Base-by-base conservation (phyloP, 2,113 vertebrate species). In the Elanus axillaris region DNA sequence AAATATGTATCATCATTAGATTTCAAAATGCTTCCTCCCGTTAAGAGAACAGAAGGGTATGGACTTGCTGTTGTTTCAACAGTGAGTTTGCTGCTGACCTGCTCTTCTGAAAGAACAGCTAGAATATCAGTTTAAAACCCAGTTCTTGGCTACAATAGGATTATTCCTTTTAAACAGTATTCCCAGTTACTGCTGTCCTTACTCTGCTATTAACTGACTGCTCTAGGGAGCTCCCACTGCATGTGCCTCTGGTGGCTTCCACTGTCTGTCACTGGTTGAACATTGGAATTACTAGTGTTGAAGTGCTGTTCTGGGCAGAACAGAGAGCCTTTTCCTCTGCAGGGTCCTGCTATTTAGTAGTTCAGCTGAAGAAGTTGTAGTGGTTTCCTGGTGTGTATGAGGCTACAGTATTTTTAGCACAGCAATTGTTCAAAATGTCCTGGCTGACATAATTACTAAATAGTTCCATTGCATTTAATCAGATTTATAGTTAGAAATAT, bases 371-470 rank as follows among this genome's bases (percentile, higher is more conserved):
- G 66, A 38, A n/a, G 42, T 26, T 53, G 85, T 85, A 69, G 90
- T 81, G 81, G 74, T 82, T 96, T 87, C 81, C 43, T 3, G 4
- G 88, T 50, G 59, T 93, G 71, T 85, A 66, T 68, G 76, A 71
- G 59, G 58, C 75, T 74, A 10, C 68, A 55, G 59, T 82, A 86
- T 77, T 92, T 96, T 95, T 90, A 96, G 85, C 63, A 43, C 71
- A 66, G 38, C 43, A 6, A 93, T 96, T 92, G 82, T 94, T 92
- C 79, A 83, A 55, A 95, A 83, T 93, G 88, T 90, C 78, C 82
- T 77, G 78, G 53, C 85, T 92, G 85, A 45, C 63, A 88, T 45
- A 92, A 92, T 93, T 92, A 84, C 78, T 78, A 27, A 93, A 83
- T 66, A 63, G 62, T 86, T 93, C 36, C 77, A 69, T 48, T 82